phyloP scores from a whole-genome alignment of 2,113 vertebrate genomes.

The Scartelaos histophorus region DNA sequence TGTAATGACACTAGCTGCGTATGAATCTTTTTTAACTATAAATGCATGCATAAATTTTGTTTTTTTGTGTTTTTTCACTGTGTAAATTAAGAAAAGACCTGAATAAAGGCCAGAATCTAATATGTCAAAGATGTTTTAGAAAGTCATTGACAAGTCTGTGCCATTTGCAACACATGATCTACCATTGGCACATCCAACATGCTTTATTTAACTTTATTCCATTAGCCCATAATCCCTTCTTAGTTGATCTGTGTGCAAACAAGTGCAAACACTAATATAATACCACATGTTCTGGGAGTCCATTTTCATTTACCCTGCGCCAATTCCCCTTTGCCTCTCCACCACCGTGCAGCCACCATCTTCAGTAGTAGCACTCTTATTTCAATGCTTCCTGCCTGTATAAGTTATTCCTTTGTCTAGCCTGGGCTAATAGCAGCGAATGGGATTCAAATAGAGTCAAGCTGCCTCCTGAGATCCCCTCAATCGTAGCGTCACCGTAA shows the following conservation, averaged over 20 bases:
- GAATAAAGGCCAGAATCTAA: not conserved
- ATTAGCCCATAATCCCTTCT: constrained; percentile 22
- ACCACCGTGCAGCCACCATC: constrained; percentile 51
- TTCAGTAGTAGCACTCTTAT: constrained; percentile 61
- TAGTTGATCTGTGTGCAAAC: constrained; percentile 37
- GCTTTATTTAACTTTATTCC: constrained; percentile 26
- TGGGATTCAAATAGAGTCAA: constrained; percentile 78
- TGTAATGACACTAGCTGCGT: no score
- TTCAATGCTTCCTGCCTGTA: constrained; percentile 65
- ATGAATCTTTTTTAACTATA: no score
- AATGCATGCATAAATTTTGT: no score
- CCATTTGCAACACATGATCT: not conserved
- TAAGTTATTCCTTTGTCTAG: constrained; percentile 77
- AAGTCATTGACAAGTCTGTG: not conserved
- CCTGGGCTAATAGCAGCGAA: constrained; percentile 71
- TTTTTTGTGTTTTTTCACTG: no score
- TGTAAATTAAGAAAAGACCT: no score
- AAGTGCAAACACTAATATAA: constrained; percentile 19
- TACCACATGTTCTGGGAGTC: constrained; percentile 23
- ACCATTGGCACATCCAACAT: not conserved
- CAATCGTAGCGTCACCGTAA: constrained; percentile 67
- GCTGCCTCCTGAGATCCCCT: constrained; percentile 74
- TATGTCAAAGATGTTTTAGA: not conserved
- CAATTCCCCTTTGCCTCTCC: constrained; percentile 48
- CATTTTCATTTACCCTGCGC: constrained; percentile 48